Evolutionary conservation across 2,888 invertebrate species (phyloP).

Genomic region (Augochlorella aurata): DNA sequence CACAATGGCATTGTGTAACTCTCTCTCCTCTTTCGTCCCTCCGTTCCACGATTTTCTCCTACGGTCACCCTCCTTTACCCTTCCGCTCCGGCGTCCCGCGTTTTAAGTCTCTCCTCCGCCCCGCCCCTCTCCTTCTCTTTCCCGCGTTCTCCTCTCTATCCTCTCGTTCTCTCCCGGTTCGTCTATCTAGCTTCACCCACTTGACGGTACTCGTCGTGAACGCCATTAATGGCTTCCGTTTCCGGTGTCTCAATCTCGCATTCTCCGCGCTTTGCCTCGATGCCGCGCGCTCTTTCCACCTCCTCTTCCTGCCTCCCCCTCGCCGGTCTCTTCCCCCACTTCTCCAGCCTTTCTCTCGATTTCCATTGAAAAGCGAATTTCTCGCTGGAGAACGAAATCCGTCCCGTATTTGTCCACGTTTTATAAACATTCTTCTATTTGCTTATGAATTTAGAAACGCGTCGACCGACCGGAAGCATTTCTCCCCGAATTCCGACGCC

Average conservation of each 20-base stretch:
- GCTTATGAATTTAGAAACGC: neutral
- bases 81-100: neutral
- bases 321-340: constrained; percentile 3
- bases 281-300: constrained; percentile 36
- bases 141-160: neutral
- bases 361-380: constrained; percentile 23
- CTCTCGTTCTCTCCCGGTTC: constrained; percentile 8
- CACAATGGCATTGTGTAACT: constrained; percentile 76
- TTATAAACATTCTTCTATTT: neutral
- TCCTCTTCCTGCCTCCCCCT: neutral
- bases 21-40: constrained; percentile 39
- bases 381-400: constrained; percentile 26
- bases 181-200: constrained; percentile 55
- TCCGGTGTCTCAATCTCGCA: constrained; percentile 76
- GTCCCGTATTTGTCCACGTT: constrained; percentile 8
- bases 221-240: constrained; percentile 77
- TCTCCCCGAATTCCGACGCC: too few relatives aligned
- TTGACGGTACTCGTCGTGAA: constrained; percentile 62
- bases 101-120: neutral
- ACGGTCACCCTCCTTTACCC: constrained; percentile 12
- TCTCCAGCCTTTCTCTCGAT: constrained; percentile 15
- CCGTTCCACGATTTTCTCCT: constrained; percentile 35
- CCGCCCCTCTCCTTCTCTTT: constrained; percentile 14
- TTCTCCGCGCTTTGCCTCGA: constrained; percentile 57
- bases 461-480: neutral